Conservation (phyloP, 2,888 invertebrate species). For the Augiades crinisus region DNA sequence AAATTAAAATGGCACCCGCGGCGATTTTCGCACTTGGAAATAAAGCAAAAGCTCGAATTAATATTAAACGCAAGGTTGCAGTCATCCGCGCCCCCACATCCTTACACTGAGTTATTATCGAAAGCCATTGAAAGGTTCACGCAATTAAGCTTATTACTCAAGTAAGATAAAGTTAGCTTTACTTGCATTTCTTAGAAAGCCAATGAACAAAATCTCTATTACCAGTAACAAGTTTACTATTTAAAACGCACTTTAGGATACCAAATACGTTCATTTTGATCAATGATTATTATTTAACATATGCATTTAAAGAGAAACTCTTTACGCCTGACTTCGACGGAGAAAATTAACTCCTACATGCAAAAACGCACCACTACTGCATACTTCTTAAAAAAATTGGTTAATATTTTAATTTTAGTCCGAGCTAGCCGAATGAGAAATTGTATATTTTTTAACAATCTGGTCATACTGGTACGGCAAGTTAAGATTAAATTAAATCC, state of each 20-base stretch:
- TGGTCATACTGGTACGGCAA: too few relatives aligned
- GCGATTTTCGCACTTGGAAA: conserved; percentile 42
- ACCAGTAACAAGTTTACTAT: too few relatives aligned
- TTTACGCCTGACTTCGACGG: conserved; percentile 28
- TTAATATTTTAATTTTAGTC: conserved; percentile 6
- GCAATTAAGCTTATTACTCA: neutral
- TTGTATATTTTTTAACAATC: too few relatives aligned
- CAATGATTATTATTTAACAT: too few relatives aligned
- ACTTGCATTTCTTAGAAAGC: too few relatives aligned
- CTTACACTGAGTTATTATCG: conserved; percentile 2
- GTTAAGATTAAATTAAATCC: too few relatives aligned
- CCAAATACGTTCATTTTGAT: conserved; percentile 39
- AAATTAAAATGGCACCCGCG: conserved; percentile 60
- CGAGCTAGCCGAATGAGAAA: neutral
- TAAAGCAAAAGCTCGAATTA: conserved; percentile 40
- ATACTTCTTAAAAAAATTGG: conserved; percentile 26
- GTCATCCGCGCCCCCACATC: conserved; percentile 27
- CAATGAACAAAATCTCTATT: too few relatives aligned
- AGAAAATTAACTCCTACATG: conserved; percentile 35
- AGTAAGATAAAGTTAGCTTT: too few relatives aligned
- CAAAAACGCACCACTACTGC: conserved; percentile 28
- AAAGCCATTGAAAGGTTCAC: neutral
- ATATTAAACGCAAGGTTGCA: conserved; percentile 46
- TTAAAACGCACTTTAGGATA: too few relatives aligned
- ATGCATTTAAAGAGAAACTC: conserved; percentile 37